phyloP scores from a whole-genome alignment of 2,113 vertebrate species.

The Proterorhinus semilunaris region DNA sequence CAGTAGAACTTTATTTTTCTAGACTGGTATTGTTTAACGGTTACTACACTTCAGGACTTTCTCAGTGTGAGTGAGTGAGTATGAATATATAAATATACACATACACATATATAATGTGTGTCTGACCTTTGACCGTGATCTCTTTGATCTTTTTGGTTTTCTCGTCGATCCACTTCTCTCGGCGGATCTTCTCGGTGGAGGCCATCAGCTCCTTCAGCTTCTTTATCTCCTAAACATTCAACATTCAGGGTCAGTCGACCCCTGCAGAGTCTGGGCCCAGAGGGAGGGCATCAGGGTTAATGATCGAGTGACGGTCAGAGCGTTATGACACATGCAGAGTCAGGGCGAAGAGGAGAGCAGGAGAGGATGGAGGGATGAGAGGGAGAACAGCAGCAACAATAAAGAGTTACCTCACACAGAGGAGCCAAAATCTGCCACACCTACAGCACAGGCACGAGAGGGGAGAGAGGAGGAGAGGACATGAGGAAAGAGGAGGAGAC shows the following conservation, averaged over 20 bases:
- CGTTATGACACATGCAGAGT: neutral
- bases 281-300: neutral
- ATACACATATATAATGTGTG: no score
- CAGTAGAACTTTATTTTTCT: no score
- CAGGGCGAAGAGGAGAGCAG: no score
- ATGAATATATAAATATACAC: no score
- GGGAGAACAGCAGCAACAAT: neutral
- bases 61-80: no score
- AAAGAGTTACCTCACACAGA: constrained; percentile 86
- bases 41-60: no score
- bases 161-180: constrained; percentile 96
- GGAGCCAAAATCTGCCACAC: constrained; percentile 89
- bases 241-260: no score
- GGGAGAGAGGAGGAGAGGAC: constrained; percentile 1
- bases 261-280: no score
- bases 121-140: constrained; percentile 90
- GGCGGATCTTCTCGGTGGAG: constrained; percentile 84
- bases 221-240: constrained; percentile 87
- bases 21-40: no score
- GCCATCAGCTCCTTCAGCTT: constrained; percentile 93
- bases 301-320: no score
- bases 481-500: neutral
- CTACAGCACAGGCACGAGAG: constrained; percentile 64
- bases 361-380: no score
- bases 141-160: constrained; percentile 97